phyloP scores from a whole-genome alignment of 2,113 vertebrate genomes.

The Terrapene triunguis region DNA sequence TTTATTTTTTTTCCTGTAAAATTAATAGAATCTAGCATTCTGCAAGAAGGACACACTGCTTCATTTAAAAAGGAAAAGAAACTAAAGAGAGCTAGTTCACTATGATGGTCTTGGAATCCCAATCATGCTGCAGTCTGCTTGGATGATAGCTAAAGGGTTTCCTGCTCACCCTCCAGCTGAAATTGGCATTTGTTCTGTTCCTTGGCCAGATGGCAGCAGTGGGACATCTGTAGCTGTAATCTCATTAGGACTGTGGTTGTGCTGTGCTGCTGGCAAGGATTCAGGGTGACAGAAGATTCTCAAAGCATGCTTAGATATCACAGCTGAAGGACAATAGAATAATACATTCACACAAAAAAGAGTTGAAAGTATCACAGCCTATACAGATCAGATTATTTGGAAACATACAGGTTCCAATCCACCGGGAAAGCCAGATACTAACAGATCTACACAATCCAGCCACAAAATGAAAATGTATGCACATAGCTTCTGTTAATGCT shows the following conservation, averaged over 20 bases:
- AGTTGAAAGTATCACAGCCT: background rate
- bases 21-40: background rate
- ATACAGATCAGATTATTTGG: background rate
- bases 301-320: background rate
- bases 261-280: background rate
- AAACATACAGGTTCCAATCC: background rate
- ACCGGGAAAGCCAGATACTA: background rate
- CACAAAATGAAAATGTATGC: constrained; percentile 30
- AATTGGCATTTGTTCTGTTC: constrained; percentile 28
- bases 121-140: constrained; percentile 4
- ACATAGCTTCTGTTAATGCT: background rate
- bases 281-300: constrained; percentile 8
- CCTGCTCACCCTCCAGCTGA: background rate
- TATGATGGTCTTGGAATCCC: background rate
- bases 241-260: constrained; percentile 23
- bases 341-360: accelerated
- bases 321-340: background rate
- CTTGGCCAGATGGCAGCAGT: background rate
- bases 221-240: constrained; percentile 35
- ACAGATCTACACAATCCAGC: background rate
- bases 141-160: background rate
- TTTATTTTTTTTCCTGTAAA: background rate
- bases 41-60: background rate
- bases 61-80: background rate
- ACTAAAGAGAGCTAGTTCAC: background rate